phyloP scores from a whole-genome alignment of 2,113 vertebrate species.

The Callithrix jacchus region DNA sequence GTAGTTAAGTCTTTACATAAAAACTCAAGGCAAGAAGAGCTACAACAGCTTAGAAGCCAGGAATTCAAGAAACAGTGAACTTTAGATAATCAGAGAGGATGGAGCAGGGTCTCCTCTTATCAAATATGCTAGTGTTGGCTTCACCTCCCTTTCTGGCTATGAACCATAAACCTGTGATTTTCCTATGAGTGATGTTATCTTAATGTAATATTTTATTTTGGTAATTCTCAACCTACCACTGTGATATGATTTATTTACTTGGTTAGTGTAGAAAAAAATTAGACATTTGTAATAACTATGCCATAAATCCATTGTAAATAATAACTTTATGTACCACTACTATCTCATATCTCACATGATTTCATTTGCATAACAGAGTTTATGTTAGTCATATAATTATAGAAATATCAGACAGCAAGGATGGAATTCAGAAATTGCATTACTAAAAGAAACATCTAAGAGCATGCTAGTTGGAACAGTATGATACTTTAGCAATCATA shows the following conservation, averaged over 20 bases:
- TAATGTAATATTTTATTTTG: slow-evolving; percentile 59
- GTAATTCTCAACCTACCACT: slow-evolving; percentile 44
- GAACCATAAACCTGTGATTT: slow-evolving; percentile 53
- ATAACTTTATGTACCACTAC: slow-evolving; percentile 35
- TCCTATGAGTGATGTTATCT: slow-evolving; percentile 47
- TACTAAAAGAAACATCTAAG: background rate
- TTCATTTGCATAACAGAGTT: slow-evolving; percentile 35
- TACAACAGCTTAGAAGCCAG: background rate
- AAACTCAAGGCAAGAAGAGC: background rate
- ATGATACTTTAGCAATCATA: background rate
- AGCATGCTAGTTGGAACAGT: background rate
- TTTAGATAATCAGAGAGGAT: background rate
- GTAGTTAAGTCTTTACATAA: background rate
- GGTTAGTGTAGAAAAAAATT: slow-evolving; percentile 40
- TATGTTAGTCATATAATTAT: background rate
- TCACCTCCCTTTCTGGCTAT: background rate
- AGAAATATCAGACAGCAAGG: background rate
- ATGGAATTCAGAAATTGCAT: background rate
- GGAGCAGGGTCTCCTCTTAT: background rate
- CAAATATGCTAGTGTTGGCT: background rate
- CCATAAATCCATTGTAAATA: slow-evolving; percentile 62
- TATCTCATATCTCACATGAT: slow-evolving; percentile 13
- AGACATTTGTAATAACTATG: slow-evolving; percentile 53
- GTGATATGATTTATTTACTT: slow-evolving; percentile 56
- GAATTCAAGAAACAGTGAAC: background rate